These are phyloP conservation scores for Psittacula derbiana DNA, from an alignment of 2,797 vertebrate species.

Conservation along the genomic window DNA sequence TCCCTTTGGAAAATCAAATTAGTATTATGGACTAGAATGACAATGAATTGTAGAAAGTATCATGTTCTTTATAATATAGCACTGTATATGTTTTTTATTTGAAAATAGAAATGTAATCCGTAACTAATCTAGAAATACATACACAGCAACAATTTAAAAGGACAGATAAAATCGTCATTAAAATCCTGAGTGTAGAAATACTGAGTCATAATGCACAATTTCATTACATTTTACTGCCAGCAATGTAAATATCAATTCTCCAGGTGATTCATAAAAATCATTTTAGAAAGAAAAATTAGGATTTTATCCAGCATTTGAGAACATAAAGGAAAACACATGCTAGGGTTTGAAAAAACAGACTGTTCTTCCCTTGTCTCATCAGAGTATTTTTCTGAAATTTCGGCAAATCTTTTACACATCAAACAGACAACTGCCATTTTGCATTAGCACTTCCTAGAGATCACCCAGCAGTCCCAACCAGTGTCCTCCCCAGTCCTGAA, in stretches of 20 bases:
- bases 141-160: slow-evolving; percentile 51
- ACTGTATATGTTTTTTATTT: slow-evolving; percentile 44
- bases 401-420: slow-evolving; percentile 41
- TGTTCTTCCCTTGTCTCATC: slow-evolving; percentile 31
- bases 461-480: slow-evolving; percentile 1
- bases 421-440: slow-evolving; percentile 21
- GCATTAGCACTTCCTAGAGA: not conserved
- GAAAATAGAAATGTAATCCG: slow-evolving; percentile 60
- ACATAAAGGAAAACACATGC: slow-evolving; percentile 59
- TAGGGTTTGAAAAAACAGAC: slow-evolving; percentile 1
- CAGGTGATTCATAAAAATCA: slow-evolving; percentile 68
- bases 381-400: slow-evolving; percentile 43
- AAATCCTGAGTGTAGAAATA: slow-evolving; percentile 71
- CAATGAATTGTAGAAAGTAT: slow-evolving; percentile 13
- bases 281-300: slow-evolving; percentile 43
- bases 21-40: slow-evolving; percentile 19
- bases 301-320: slow-evolving; percentile 47
- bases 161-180: slow-evolving; percentile 69
- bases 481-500: not conserved
- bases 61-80: slow-evolving; percentile 2
- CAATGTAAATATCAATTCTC: slow-evolving; percentile 65
- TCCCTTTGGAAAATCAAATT: slow-evolving; percentile 32
- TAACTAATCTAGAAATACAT: slow-evolving; percentile 67
- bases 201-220: slow-evolving; percentile 66
- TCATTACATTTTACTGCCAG: slow-evolving; percentile 67